Conservation (phyloP, 2,113 vertebrate species). For the Grantiella picta region DNA sequence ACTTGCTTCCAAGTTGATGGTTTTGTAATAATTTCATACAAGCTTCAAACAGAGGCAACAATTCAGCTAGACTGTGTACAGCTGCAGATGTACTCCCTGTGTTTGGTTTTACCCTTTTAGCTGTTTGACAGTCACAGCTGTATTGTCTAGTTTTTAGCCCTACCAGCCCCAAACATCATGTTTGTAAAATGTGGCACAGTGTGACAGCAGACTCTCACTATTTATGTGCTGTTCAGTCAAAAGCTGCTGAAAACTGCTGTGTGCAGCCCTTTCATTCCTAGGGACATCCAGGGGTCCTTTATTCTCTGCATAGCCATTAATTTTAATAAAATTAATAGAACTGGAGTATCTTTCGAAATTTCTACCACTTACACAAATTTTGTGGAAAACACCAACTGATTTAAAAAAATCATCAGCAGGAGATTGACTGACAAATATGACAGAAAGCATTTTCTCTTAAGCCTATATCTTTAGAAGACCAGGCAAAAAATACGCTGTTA, state of each 20-base stretch:
- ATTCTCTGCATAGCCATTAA: neutral
- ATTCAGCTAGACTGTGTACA: neutral
- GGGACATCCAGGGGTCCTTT: neutral
- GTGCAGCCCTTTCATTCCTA: neutral
- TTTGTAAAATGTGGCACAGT: neutral
- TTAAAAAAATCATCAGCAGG: fast-evolving
- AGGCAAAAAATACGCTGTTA: neutral
- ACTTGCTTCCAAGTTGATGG: neutral
- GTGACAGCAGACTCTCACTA: fast-evolving
- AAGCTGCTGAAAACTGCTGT: neutral
- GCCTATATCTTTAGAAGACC: neutral
- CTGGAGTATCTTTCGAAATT: neutral
- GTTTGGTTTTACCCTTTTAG: neutral
- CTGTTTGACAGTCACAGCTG: neutral
- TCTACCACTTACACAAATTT: neutral
- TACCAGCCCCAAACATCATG: neutral
- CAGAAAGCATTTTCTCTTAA: neutral
- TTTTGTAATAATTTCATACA: neutral
- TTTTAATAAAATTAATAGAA: neutral
- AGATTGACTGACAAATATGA: neutral
- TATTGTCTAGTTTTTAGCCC: neutral
- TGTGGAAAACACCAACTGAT: neutral
- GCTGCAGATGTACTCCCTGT: neutral
- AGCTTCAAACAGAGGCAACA: neutral
- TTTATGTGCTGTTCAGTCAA: neutral